phyloP scores from a whole-genome alignment of 2,888 invertebrate species.

The Acanthosepion lycidas region DNA sequence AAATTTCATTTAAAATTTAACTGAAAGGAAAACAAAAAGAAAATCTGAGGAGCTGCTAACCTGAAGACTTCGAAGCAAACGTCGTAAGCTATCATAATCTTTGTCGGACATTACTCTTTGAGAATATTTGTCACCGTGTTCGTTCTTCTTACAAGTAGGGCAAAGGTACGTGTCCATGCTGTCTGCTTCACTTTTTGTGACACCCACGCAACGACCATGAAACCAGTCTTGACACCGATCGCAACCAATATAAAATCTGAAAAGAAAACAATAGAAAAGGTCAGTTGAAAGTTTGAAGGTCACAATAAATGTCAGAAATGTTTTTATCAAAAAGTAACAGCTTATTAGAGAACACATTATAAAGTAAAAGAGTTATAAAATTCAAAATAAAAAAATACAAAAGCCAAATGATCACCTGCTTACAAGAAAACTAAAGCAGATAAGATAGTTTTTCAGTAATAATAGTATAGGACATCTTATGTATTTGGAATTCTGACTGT shows the following conservation, averaged over 20 bases:
- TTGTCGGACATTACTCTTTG: slow-evolving; percentile 62
- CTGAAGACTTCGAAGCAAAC: slow-evolving; percentile 91
- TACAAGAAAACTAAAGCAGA: no score
- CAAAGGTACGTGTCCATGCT: slow-evolving; percentile 96
- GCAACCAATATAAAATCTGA: slow-evolving; percentile 97
- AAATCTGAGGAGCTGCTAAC: slow-evolving; percentile 74
- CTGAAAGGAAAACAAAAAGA: background rate
- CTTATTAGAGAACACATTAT: no score
- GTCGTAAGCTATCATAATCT: slow-evolving; percentile 82
- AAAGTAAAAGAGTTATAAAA: no score
- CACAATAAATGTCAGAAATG: no score
- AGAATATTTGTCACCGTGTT: slow-evolving; percentile 77
- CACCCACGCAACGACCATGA: slow-evolving; percentile 96
- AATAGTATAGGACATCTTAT: no score
- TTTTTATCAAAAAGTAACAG: no score
- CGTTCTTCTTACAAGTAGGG: slow-evolving; percentile 94
- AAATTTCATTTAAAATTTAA: background rate
- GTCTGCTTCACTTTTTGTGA: slow-evolving; percentile 78
- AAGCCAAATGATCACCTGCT: no score
- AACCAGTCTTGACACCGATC: slow-evolving; percentile 99
- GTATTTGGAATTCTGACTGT: background rate
- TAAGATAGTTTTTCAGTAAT: background rate
- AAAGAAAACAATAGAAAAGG: slow-evolving; percentile 24
- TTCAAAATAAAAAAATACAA: no score
- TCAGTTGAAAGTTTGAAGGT: no score